A percentile compares a stretch with the other conserved stretches of the same genome.
Evolutionary conservation across 2,797 vertebrate genomes (phyloP).

Genomic region (Spheniscus humboldti): DNA sequence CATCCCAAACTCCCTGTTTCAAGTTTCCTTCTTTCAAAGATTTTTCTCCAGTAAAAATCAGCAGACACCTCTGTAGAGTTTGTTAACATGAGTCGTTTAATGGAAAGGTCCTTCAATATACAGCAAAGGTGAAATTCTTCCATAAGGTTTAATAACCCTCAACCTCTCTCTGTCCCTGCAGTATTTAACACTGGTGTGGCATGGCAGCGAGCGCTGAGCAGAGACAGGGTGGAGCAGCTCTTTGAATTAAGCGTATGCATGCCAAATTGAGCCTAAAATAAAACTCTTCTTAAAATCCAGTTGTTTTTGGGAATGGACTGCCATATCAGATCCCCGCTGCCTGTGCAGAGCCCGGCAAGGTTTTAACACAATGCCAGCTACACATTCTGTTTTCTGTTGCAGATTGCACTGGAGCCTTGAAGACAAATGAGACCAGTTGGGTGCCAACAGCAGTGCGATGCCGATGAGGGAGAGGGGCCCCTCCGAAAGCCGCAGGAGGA

Average conservation of each 20-base stretch:
- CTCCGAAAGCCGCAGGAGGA: background rate
- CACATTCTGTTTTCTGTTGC: background rate
- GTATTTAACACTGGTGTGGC: rapidly evolving
- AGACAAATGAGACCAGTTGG: background rate
- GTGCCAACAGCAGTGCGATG: background rate
- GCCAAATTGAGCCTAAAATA: background rate
- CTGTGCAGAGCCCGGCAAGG: background rate
- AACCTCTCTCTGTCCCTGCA: background rate
- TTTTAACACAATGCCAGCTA: rapidly evolving
- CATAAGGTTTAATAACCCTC: background rate
- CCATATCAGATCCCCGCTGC: background rate
- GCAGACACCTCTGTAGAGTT: background rate
- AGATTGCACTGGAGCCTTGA: background rate
- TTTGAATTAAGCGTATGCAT: rapidly evolving
- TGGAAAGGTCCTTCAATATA: background rate
- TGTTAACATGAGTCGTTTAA: background rate
- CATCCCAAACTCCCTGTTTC: background rate
- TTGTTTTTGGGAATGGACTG: background rate
- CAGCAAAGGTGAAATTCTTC: background rate
- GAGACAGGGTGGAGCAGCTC: background rate
- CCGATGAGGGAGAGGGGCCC: background rate
- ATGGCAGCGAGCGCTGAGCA: rapidly evolving
- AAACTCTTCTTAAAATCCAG: background rate
- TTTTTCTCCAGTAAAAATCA: background rate
- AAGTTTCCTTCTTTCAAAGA: background rate